Percentiles rank a stretch among this genome's conserved stretches.
These are phyloP conservation scores for Glyphotaelius pellucidus DNA, from an alignment of 2,888 invertebrate species.

Conservation along the genomic window DNA sequence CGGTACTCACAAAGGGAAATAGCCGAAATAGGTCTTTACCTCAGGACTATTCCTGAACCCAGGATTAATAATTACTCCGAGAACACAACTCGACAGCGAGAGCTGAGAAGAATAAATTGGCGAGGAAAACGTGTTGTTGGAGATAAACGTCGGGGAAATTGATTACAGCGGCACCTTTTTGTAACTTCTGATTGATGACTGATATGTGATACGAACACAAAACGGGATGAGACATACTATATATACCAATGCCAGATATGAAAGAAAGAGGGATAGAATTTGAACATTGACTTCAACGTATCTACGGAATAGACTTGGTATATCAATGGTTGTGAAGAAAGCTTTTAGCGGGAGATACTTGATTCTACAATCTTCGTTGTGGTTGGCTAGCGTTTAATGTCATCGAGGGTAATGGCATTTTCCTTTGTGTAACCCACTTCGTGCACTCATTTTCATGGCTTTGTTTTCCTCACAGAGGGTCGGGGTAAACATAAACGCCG, in stretches of 20 bases:
- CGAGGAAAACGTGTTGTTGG: neutral
- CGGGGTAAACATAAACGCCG: neutral
- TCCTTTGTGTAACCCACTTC: neutral
- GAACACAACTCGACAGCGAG: neutral
- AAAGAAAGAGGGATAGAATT: neutral
- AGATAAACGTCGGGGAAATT: neutral
- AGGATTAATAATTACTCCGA: constrained; percentile 2
- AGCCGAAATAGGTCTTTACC: neutral
- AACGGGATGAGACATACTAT: neutral
- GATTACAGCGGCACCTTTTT: constrained; percentile 2
- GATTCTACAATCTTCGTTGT: neutral
- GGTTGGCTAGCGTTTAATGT: neutral
- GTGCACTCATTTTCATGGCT: neutral
- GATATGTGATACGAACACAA: neutral
- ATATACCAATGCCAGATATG: neutral
- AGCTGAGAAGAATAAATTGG: neutral
- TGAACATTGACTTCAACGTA: neutral
- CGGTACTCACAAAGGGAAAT: neutral
- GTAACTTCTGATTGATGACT: constrained; percentile 2
- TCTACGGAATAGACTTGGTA: neutral
- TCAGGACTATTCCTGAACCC: neutral
- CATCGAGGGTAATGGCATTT: neutral
- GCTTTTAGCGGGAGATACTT: neutral
- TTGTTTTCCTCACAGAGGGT: neutral
- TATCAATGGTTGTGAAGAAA: neutral